Evolutionary conservation across 2,113 vertebrate species (phyloP).

Genomic region (Puffinus mauretanicus): DNA sequence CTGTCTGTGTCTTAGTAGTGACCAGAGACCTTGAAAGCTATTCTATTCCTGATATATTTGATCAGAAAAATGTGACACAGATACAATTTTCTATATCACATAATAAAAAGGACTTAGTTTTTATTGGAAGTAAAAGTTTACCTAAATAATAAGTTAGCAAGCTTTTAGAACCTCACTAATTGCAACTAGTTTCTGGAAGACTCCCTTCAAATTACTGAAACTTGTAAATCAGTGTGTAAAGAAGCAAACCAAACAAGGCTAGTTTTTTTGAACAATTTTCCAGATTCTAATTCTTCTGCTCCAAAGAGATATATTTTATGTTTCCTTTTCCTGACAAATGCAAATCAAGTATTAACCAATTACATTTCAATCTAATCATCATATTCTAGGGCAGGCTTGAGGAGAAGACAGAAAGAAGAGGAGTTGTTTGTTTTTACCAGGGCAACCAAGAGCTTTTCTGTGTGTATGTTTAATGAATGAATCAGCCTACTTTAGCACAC

Average conservation of each 20-base stretch:
- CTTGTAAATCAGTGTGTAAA: background rate
- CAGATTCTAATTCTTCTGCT: background rate
- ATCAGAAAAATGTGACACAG: background rate
- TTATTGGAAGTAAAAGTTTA: background rate
- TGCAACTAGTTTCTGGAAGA: background rate
- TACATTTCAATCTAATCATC: background rate
- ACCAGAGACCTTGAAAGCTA: background rate
- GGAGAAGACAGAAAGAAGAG: background rate
- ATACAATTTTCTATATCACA: background rate
- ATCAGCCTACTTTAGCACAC: constrained; percentile 49
- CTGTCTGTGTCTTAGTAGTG: background rate
- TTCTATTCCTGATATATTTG: background rate
- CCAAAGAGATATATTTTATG: background rate
- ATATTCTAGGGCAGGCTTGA: constrained; percentile 11
- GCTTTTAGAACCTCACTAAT: background rate
- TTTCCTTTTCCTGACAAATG: constrained; percentile 14
- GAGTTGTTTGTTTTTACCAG: constrained; percentile 43
- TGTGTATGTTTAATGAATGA: constrained; percentile 46
- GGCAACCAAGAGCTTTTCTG: constrained; percentile 24
- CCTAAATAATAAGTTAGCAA: background rate
- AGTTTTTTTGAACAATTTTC: background rate
- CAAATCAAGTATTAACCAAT: constrained; percentile 45
- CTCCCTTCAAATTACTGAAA: background rate
- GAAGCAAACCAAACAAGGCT: background rate
- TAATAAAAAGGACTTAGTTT: background rate